phyloP scores from a whole-genome alignment of 2,888 invertebrate genomes.

The Acanthoscelides obtectus region DNA sequence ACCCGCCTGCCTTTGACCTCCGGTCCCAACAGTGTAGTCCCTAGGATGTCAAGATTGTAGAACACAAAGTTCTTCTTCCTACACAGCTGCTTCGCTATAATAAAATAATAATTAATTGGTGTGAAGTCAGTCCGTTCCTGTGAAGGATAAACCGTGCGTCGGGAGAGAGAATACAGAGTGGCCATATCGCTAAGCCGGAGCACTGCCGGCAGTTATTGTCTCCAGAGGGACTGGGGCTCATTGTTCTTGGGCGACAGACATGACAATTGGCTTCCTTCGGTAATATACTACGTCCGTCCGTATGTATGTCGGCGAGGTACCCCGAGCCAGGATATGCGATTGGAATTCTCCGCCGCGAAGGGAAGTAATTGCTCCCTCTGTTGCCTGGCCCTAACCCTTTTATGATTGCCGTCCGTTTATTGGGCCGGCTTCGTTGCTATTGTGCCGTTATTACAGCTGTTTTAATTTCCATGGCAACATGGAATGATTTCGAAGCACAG shows the following conservation, averaged over 20 bases:
- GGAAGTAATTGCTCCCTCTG: background rate
- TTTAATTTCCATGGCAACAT: too few relatives aligned
- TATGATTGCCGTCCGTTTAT: background rate
- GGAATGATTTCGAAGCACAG: too few relatives aligned
- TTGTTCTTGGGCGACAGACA: background rate
- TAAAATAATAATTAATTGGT: too few relatives aligned
- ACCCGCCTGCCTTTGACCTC: too few relatives aligned
- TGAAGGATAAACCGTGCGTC: background rate
- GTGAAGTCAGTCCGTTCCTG: background rate
- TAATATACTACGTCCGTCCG: background rate
- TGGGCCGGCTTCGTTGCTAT: background rate
- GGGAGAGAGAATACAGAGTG: background rate
- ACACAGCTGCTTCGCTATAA: too few relatives aligned
- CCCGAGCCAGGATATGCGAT: background rate
- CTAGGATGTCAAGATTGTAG: too few relatives aligned
- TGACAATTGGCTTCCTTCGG: background rate
- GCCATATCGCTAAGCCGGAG: background rate
- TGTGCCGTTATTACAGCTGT: too few relatives aligned
- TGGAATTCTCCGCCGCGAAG: background rate
- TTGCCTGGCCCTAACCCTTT: background rate
- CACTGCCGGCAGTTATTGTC: background rate
- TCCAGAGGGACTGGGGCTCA: background rate
- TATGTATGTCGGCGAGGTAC: background rate
- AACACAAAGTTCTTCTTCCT: too few relatives aligned
- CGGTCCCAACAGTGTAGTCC: too few relatives aligned